These are phyloP conservation scores for Chydorus sphaericus DNA, from an alignment of 2,888 invertebrate species.

Conservation along the genomic window DNA sequence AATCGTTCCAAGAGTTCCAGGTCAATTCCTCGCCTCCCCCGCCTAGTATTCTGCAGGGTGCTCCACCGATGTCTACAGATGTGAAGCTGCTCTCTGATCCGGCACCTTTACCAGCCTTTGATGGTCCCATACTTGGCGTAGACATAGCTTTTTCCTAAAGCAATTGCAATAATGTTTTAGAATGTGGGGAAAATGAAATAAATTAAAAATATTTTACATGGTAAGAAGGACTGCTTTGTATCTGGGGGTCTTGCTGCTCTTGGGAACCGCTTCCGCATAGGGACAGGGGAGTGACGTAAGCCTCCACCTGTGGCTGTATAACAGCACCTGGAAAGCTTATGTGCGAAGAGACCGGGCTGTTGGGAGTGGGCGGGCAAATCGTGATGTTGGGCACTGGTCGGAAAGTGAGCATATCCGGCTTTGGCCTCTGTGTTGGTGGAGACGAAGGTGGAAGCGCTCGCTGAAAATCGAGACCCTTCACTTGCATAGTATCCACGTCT, in stretches of 20 bases:
- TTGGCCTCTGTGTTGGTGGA: not conserved
- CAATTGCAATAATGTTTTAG: no score
- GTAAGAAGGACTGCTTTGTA: no score
- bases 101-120: not conserved
- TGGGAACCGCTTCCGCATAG: no score
- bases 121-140: not conserved
- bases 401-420: not conserved
- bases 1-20: not conserved
- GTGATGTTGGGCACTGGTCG: not conserved
- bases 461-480: not conserved
- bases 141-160: not conserved
- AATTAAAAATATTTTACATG: no score
- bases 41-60: not conserved
- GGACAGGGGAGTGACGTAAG: not conserved
- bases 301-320: not conserved
- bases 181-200: no score
- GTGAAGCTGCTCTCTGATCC: slow-evolving; percentile 1
- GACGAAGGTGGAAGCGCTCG: not conserved
- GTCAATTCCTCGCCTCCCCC: not conserved
- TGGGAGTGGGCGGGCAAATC: no score
- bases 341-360: no score
- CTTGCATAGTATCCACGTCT: not conserved
- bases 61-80: not conserved
- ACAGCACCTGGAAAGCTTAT: no score
- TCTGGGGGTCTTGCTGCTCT: no score